Evolutionary conservation across 2,888 invertebrate species (phyloP).

Genomic region (Serrognathus titanus): DNA sequence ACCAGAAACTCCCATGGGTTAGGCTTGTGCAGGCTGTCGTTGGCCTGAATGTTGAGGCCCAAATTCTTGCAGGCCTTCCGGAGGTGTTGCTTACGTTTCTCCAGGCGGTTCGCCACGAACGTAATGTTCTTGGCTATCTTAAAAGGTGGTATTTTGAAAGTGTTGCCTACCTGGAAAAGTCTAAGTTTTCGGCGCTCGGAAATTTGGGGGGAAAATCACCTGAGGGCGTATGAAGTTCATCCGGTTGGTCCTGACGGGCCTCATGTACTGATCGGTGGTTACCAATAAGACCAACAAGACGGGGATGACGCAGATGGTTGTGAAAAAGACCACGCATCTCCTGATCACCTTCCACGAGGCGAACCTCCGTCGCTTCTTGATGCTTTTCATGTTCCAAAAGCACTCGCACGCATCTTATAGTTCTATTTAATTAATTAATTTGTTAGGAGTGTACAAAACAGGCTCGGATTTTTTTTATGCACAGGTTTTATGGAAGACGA

Average conservation of each 20-base stretch:
- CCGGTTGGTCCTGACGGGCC: constrained; percentile 40
- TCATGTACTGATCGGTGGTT: constrained; percentile 61
- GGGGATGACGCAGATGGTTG: constrained; percentile 58
- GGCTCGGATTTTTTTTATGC: constrained; percentile 6
- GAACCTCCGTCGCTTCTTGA: constrained; percentile 42
- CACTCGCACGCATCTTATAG: neutral
- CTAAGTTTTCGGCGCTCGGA: no score
- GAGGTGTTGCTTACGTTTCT: constrained; percentile 56
- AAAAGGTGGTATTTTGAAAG: neutral
- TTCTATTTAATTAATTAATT: constrained; percentile 18
- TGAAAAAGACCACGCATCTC: constrained; percentile 59
- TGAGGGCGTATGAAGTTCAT: constrained; percentile 50
- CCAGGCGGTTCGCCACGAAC: constrained; percentile 60
- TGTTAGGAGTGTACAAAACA: constrained; percentile 5
- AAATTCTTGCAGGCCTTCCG: constrained; percentile 59
- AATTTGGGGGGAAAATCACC: constrained; percentile 39
- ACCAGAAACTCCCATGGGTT: constrained; percentile 85
- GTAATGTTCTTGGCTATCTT: constrained; percentile 50
- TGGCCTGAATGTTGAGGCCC: constrained; percentile 59
- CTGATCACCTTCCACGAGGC: constrained; percentile 49
- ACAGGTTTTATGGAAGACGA: constrained; percentile 10
- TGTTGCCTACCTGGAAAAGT: constrained; percentile 10
- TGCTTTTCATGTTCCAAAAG: neutral
- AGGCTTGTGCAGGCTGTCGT: constrained; percentile 61
- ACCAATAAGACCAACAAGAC: constrained; percentile 59